Base-by-base conservation (phyloP, 1,140 invertebrate species). In the Phymorhynchus buccinoides region DNA sequence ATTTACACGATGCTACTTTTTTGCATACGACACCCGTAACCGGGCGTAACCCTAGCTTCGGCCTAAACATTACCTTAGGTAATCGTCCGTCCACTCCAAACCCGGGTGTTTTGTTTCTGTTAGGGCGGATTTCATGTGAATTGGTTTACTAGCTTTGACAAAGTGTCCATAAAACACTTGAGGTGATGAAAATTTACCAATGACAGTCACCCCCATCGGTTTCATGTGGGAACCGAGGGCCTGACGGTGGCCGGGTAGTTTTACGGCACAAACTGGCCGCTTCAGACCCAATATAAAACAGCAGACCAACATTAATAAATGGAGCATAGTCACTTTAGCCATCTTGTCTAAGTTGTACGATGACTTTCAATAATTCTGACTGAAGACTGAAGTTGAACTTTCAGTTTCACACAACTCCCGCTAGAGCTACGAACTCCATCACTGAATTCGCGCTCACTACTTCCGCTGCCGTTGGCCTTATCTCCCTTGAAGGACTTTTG, bases 21-120 rank as follows among this genome's bases (percentile, higher is more conserved):
- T n/a, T n/a, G n/a, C n/a, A n/a, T n/a, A n/a, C n/a, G n/a, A n/a
- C n/a, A n/a, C n/a, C n/a, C n/a, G n/a, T n/a, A n/a, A n/a, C n/a
- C n/a, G n/a, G n/a, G n/a, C n/a, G n/a, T n/a, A 84, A 84, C 9
- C 27, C 41, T 27, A 78, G 7, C 52, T 39, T 68, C 32, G n/a
- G 35, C 35, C 14, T 32, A 30, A 7, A 27, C 84, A 84, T n/a
- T 88, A 88, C 88, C 85, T 86, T 35, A 93, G 86, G 86, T 92
- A 93, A 14, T 88, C 87, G 87, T 93, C 92, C 48, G 88, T 91
- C 93, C 93, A 93, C n/a, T 88, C 84, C 77, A 91, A 90, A 16
- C 91, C 91, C 41, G 91, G 89, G 78, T 88, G 88, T 22, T 87
- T 48, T 18, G 84, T 86, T 48, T 88, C 87, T 68, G 84, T 82